Percentiles rank a stretch among this genome's conserved stretches.
Conservation (phyloP, 2,888 invertebrate genomes). For the Gortyna flavago region DNA sequence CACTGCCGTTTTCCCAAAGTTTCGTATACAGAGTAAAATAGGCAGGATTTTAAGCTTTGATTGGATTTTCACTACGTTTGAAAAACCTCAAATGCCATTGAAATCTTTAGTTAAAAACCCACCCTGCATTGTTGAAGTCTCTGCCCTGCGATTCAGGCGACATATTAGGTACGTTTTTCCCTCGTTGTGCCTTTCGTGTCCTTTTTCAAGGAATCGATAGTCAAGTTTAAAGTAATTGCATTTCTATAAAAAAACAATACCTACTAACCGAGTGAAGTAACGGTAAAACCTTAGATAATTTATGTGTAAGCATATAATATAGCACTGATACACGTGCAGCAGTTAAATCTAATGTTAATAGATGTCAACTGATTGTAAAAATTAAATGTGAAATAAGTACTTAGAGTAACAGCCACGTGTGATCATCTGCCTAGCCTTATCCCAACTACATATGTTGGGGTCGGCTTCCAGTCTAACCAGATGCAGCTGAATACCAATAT, state of each 20-base stretch:
- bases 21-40: no score
- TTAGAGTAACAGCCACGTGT: neutral
- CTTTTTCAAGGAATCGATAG: neutral
- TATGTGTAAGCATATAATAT: neutral
- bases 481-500: no score
- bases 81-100: no score
- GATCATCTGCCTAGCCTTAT: no score
- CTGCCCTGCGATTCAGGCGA: neutral
- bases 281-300: neutral
- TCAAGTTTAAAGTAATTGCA: neutral
- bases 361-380: conserved; percentile 10
- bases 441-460: no score
- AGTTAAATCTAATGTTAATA: conserved; percentile 8
- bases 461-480: no score
- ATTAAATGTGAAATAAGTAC: neutral
- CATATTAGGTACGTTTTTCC: neutral
- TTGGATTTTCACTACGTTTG: no score
- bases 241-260: neutral
- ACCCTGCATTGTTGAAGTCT: no score
- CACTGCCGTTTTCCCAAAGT: no score
- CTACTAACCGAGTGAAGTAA: neutral
- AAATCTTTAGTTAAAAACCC: no score
- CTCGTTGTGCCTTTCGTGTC: neutral
- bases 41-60: no score
- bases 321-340: conserved; percentile 8